Evolutionary conservation across 2,797 vertebrate genomes (phyloP), one percentile per base, ranked within the genome.

Genomic region (Cyprinodon diabolis): DNA sequence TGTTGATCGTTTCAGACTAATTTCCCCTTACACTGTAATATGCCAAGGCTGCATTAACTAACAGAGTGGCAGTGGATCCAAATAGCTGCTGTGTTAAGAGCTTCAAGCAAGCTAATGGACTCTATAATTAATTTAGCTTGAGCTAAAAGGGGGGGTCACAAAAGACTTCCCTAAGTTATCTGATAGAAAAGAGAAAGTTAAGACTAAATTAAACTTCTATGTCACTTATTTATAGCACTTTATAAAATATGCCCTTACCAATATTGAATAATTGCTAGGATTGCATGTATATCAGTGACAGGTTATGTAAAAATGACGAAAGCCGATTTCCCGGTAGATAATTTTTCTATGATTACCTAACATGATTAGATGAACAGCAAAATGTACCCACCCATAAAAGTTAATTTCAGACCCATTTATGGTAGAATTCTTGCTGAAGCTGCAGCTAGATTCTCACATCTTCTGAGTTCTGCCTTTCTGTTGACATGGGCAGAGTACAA

Each of bases 81-180:
- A 87, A 82, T 82, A 57, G 78, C 75, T 43, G 14, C 68, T 76
- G 75, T 69, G 73, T 82, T 82, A 90, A 91, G 69, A 85, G 85
- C 79, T 70, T 79, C 66, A 81, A 85, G 81, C 60, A 49, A 66
- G 81, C 83, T 92, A 93, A 93, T 91, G 86, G 89, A 90, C 80
- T 89, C 76, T 77, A 84, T 93, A 92, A 90, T 84, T 54, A 87
- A 91, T 93, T 87, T 75, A 71, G 69, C 78, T 73, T 67, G 84
- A 76, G 70, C 74, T 51, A 48, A 79, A 66, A 37, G 56, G 54
- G 10, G 84, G 80, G 74, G 47, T 30, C 30, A 30, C 30, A 30
- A 30, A 30, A 30, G 25, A 37, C 52, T 72, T 55, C 37, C 65
- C 49, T n/a, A 80, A 21, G 74, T 60, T 45, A 66, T 7, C 2